These are phyloP conservation scores for Amphiura filiformis DNA, from an alignment of 35 echinoderm and acorn worm species.

Conservation along the genomic window DNA sequence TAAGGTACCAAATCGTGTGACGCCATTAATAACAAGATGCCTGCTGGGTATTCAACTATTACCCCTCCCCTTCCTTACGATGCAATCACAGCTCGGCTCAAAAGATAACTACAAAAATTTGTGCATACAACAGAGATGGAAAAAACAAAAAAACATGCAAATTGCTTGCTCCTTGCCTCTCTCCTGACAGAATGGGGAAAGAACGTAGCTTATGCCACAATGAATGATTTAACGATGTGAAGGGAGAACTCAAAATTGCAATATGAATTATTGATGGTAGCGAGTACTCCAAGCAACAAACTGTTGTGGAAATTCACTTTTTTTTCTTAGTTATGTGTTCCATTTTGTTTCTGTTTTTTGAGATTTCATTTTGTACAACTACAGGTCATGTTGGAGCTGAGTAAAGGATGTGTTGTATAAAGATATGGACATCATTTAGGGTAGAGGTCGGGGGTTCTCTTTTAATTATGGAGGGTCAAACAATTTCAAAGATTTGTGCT, in stretches of 20 bases:
- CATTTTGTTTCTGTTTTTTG: no score
- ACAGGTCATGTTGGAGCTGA: no score
- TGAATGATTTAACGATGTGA: not conserved
- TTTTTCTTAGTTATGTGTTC: no score
- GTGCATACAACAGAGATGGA: not conserved
- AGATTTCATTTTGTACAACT: no score
- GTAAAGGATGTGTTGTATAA: no score
- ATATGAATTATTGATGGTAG: not conserved
- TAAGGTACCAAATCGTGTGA: not conserved
- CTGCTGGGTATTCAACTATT: not conserved
- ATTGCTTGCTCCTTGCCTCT: not conserved
- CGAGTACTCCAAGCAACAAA: not conserved
- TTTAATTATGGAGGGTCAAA: no score
- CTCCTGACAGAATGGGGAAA: slow-evolving; percentile 7
- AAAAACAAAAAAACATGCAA: not conserved
- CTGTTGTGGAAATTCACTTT: no score
- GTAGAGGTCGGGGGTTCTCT: no score
- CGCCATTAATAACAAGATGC: not conserved
- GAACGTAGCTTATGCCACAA: not conserved
- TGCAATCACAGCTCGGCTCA: not conserved
- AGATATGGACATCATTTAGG: no score
- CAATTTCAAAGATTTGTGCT: no score
- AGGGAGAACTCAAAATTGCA: not conserved
- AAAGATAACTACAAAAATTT: not conserved
- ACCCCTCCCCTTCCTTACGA: not conserved